Evolutionary conservation across 2,113 vertebrate genomes (phyloP).

Genomic region (Clarias gariepinus): DNA sequence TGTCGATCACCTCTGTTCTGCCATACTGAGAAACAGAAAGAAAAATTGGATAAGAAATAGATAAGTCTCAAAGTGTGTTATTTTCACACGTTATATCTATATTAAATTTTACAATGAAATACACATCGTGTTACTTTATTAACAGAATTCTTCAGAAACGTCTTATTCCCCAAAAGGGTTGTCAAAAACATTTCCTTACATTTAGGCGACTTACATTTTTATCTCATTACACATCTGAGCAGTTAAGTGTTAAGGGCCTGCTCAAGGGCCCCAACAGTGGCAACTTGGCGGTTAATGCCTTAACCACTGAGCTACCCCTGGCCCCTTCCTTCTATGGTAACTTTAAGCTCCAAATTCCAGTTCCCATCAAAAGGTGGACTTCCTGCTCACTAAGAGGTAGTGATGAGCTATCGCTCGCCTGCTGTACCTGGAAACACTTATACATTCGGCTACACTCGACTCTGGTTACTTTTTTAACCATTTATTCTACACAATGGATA

Average conservation of each 20-base stretch:
- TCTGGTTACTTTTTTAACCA: no score
- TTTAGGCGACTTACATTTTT: no score
- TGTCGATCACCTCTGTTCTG: conserved; percentile 94
- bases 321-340: no score
- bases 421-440: conserved; percentile 26
- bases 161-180: background rate
- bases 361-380: conserved; percentile 21
- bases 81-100: background rate
- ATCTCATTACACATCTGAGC: no score
- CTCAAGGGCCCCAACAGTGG: no score
- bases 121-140: background rate
- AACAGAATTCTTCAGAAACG: background rate
- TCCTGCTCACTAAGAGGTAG: conserved; percentile 14
- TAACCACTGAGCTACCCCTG: no score
- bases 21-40: conserved; percentile 77
- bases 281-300: no score
- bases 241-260: no score
- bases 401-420: conserved; percentile 52
- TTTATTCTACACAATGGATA: no score
- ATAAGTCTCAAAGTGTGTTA: background rate
- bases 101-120: background rate
- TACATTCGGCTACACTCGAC: no score
- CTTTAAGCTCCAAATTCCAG: conserved; percentile 22
- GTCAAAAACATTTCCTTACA: background rate
- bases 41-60: background rate